Base-by-base conservation (phyloP, 2,888 invertebrate genomes). In the Campoplex capitator region DNA sequence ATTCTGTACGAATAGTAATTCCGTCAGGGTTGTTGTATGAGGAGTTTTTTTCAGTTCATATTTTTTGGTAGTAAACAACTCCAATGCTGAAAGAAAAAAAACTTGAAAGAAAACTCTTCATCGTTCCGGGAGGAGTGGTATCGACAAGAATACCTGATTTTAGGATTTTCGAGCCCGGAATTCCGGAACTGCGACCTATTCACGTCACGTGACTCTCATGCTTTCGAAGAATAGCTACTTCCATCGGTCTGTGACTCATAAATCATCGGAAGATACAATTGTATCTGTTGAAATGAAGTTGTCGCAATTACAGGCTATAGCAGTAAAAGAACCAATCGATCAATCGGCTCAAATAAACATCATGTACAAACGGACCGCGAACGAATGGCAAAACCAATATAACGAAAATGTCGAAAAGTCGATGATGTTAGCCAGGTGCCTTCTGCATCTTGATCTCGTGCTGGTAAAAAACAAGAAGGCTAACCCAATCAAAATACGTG, bases 361-460 rank as follows among this genome's bases (percentile, higher is more conserved):
- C 16, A 16, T 48, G 16, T 48, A 48, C 16, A 48, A 48, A 16
- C 16, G 16, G 16, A 48, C 16, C 16, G 48, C 9, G 16, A 48
- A 9, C 13, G 16, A 48, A 48, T 48, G 2, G 48, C 16, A 48
- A 48, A 48, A 48, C 48, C 48, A 48, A 56, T 56, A 11, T 23
- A n/a, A 70, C 23, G 13, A 13, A 9, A 38, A 70, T 70, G 23
- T 45, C n/a, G 38, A n/a, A 45, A 48, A 70, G 70, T 42, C 3
- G 3, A 28, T 70, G 23, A 70, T 13, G n/a, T 13, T 45, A 45
- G 23, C 70, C 70, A 9, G 13, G 42, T 48, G 42, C 45, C 13
- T 2, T 45, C 70, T 71, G 51, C n/a, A 70, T 82, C 42, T 74
- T 56, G 65, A 67, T 76, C 32, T 62, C 32, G 13, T 62, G 3